These are phyloP conservation scores for Platerodrilus igneus DNA, from an alignment of 2,888 invertebrate genomes.

Conservation along the genomic window DNA sequence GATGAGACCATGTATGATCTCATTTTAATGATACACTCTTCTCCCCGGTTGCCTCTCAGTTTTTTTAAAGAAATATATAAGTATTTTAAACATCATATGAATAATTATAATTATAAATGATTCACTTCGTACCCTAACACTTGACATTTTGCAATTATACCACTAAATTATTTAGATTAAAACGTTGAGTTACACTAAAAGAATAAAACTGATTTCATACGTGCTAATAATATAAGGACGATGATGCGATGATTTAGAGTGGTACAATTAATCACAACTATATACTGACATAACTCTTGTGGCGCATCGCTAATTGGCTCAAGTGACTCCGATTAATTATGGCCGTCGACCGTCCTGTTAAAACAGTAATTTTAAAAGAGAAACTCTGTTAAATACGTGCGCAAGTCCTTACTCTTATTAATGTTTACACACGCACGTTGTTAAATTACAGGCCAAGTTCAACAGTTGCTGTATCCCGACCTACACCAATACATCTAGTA, in stretches of 20 bases:
- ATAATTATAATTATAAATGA: too few species aligned
- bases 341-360: too few species aligned
- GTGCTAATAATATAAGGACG: slow-evolving; percentile 24
- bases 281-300: slow-evolving; percentile 34
- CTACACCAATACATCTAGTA: slow-evolving; percentile 27
- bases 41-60: too few species aligned
- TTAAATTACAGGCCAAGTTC: slow-evolving; percentile 26
- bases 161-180: slow-evolving; percentile 11
- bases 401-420: too few species aligned
- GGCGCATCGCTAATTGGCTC: slow-evolving; percentile 36
- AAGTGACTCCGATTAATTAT: slow-evolving; percentile 35
- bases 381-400: too few species aligned
- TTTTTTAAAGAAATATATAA: too few species aligned
- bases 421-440: slow-evolving; percentile 18
- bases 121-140: too few species aligned
- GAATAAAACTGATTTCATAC: slow-evolving; percentile 19
- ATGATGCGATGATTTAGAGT: slow-evolving; percentile 30
- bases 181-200: slow-evolving; percentile 17
- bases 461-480: slow-evolving; percentile 27
- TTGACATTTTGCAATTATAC: too few species aligned
- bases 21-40: too few species aligned
- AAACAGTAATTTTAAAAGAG: too few species aligned
- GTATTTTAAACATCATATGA: too few species aligned
- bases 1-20: too few species aligned
- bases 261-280: slow-evolving; percentile 34